Evolutionary conservation across 2,113 vertebrate species (phyloP).

Genomic region (Uropsilus gracilis): DNA sequence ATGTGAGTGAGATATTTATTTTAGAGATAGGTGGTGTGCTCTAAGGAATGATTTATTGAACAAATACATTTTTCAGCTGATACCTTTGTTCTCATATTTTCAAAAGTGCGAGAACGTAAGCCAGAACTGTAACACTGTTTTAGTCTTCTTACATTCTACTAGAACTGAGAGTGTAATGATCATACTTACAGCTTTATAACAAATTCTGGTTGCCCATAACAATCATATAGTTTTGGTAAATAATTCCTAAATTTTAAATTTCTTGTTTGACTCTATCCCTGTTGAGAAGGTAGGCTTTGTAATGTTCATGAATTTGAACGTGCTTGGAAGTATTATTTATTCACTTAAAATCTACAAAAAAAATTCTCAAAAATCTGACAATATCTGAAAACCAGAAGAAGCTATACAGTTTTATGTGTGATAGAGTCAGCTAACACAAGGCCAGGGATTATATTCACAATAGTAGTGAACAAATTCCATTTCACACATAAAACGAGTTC

Average conservation of each 20-base stretch:
- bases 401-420: not conserved
- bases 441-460: not conserved
- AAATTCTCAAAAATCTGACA: not conserved
- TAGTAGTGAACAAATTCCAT: not conserved
- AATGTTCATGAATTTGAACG: constrained; percentile 17
- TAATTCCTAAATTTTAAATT: not conserved
- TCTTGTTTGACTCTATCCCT: not conserved
- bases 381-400: not conserved
- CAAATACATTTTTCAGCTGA: not conserved
- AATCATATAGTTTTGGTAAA: not conserved
- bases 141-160: not conserved
- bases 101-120: not conserved
- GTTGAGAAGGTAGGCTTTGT: not conserved
- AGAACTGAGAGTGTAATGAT: not conserved
- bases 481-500: constrained; percentile 26
- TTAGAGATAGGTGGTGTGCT: not conserved
- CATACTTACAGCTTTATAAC: not conserved
- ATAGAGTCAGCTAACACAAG: not conserved
- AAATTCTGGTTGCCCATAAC: not conserved
- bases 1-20: not conserved
- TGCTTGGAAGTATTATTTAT: not conserved
- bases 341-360: constrained; percentile 29
- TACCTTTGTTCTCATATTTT: not conserved
- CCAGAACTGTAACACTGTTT: not conserved
- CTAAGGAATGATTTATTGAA: not conserved